A percentile compares a stretch with the other conserved stretches of the same genome.
phyloP scores from a whole-genome alignment of 1,140 invertebrate species.

The Pentalonia nigronervosa region DNA sequence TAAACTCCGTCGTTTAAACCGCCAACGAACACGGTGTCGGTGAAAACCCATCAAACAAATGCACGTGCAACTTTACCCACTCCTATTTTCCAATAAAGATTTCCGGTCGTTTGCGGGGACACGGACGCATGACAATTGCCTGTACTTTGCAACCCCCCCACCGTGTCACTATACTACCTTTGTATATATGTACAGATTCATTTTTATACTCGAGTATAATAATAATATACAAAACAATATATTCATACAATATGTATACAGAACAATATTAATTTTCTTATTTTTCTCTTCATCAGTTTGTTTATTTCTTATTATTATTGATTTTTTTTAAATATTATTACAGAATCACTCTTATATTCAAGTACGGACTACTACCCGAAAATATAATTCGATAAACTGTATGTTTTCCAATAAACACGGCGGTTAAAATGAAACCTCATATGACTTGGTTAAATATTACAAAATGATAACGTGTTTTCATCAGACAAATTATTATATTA shows the following conservation, averaged over 20 bases:
- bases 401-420: not conserved
- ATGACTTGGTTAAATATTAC: not conserved
- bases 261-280: not conserved
- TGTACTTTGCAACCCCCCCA: not conserved
- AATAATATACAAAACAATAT: not conserved
- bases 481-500: not conserved
- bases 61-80: not conserved
- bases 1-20: not conserved
- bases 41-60: conserved; percentile 51
- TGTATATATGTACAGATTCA: not conserved
- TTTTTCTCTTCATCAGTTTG: not conserved
- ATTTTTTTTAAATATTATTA: too few species aligned
- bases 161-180: not conserved
- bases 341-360: not conserved
- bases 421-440: not conserved
- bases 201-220: not conserved
- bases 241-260: not conserved
- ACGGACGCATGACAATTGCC: not conserved
- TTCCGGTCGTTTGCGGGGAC: conserved; percentile 28
- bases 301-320: not conserved
- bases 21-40: not conserved
- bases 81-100: conserved; percentile 42
- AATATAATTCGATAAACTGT: not conserved
- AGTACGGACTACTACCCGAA: not conserved
- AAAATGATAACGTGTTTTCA: not conserved